phyloP scores from a whole-genome alignment of 2,113 vertebrate species.

The Ancistrus triradiatus region DNA sequence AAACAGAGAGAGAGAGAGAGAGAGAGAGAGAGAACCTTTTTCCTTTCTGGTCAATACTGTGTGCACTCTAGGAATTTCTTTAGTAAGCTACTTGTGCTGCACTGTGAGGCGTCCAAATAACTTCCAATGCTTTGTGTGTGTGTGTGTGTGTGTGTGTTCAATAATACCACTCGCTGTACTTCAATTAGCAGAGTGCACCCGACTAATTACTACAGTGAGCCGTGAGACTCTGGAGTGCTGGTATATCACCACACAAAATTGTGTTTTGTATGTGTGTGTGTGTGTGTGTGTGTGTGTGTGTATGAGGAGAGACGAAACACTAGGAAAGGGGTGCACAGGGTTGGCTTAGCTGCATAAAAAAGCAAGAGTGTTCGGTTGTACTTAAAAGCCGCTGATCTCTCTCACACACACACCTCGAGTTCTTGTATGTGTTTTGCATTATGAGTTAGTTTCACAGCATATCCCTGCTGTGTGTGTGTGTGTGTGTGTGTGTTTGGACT shows the following conservation, averaged over 20 bases:
- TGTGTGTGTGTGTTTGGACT: constrained; percentile 44
- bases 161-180: constrained; percentile 55
- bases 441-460: constrained; percentile 51
- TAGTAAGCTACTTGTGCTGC: not conserved
- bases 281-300: constrained; percentile 32
- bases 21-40: constrained; percentile 1
- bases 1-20: constrained; percentile 24
- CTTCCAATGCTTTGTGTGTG: constrained; percentile 13
- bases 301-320: constrained; percentile 3
- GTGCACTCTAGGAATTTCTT: no score
- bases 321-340: constrained; percentile 47
- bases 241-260: constrained; percentile 32
- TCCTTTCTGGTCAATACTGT: constrained; percentile 25
- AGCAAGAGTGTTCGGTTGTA: constrained; percentile 44
- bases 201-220: constrained; percentile 67
- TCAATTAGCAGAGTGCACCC: constrained; percentile 68
- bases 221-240: constrained; percentile 44
- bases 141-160: constrained; percentile 2
- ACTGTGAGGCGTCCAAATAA: no score
- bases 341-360: constrained; percentile 45
- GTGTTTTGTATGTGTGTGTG: constrained; percentile 24
- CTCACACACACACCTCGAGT: constrained; percentile 7
- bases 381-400: constrained; percentile 43
- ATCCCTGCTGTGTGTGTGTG: constrained; percentile 37
- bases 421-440: constrained; percentile 56